Evolutionary conservation across 2,113 vertebrate species (phyloP).

Genomic region (Proteles cristata): DNA sequence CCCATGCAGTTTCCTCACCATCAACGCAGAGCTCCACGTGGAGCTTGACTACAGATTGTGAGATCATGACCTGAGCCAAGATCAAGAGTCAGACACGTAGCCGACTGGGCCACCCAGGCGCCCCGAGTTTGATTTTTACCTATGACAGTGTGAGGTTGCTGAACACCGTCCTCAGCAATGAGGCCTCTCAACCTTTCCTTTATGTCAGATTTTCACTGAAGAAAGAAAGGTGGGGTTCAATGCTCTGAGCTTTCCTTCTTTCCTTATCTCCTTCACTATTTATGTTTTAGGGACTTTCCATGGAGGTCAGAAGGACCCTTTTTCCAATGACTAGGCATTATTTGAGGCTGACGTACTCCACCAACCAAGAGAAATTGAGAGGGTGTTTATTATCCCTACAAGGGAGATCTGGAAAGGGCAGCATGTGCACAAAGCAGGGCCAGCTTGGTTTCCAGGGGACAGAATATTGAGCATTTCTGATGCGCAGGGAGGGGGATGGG

Average conservation of each 20-base stretch:
- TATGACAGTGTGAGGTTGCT: not conserved
- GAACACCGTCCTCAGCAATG: not conserved
- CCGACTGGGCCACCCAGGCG: too few species aligned
- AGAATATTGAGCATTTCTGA: not conserved
- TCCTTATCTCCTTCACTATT: not conserved
- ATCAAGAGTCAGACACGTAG: too few species aligned
- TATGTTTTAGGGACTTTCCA: not conserved
- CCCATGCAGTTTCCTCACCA: too few species aligned
- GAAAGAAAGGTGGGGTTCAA: not conserved
- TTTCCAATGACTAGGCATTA: not conserved
- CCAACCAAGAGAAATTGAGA: not conserved
- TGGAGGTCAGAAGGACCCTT: not conserved
- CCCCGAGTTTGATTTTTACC: not conserved
- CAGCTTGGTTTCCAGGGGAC: not conserved
- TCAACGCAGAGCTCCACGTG: too few species aligned
- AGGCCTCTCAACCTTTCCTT: not conserved
- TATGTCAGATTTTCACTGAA: not conserved
- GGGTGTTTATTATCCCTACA: not conserved
- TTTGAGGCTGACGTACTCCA: not conserved
- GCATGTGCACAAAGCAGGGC: not conserved
- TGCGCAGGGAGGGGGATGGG: not conserved
- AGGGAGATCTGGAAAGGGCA: not conserved
- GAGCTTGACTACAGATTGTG: too few species aligned
- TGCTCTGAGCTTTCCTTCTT: not conserved
- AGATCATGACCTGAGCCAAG: too few species aligned